A percentile compares a stretch with the other conserved stretches of the same genome.
Evolutionary conservation across 2,797 vertebrate species (phyloP).

Genomic region (Hydrophis major): DNA sequence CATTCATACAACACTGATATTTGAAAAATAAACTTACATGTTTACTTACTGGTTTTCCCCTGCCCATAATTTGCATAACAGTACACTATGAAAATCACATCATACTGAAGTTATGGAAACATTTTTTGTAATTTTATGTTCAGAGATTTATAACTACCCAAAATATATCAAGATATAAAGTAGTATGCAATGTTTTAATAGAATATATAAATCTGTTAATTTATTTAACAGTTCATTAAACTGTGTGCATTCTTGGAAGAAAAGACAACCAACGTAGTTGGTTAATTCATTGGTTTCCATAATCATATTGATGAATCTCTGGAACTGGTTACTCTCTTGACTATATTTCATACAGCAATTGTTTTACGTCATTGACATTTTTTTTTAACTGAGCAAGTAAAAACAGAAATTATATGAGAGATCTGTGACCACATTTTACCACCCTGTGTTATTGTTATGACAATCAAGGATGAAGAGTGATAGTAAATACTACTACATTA

Average conservation of each 20-base stretch:
- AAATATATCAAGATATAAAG: not conserved
- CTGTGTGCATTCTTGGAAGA: constrained; percentile 25
- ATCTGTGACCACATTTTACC: not conserved
- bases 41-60: not conserved
- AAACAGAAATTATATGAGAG: not conserved
- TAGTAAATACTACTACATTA: not conserved
- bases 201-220: not conserved
- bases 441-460: not conserved
- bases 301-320: not conserved
- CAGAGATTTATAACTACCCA: not conserved
- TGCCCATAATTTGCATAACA: not conserved
- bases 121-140: not conserved
- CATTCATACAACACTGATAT: not conserved
- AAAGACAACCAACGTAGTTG: not conserved
- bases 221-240: constrained; percentile 17
- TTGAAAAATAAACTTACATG: not conserved
- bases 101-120: not conserved
- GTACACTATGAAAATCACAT: not conserved
- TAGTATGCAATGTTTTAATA: not conserved
- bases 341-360: not conserved
- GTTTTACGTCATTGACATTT: not conserved
- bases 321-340: not conserved
- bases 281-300: not conserved
- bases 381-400: not conserved
- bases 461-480: not conserved